Base-by-base conservation (phyloP, 2,797 vertebrate genomes). In the Gallinago stenura region DNA sequence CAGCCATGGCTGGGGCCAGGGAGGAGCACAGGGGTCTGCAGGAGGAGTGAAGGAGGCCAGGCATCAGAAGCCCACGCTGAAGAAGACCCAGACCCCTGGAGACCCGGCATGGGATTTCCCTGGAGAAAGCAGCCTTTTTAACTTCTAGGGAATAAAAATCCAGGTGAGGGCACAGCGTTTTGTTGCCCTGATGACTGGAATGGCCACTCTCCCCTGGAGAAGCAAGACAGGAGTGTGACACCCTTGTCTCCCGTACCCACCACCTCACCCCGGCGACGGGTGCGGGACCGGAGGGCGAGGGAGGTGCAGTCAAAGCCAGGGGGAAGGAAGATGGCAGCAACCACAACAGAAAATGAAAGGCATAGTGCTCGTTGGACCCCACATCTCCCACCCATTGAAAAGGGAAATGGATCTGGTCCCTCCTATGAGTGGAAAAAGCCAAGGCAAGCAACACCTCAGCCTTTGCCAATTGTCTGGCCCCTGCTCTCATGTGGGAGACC, bases 231-330 rank as follows among this genome's bases (percentile, higher is more conserved):
- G 21, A 25, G 53, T 1, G 1, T 0, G 0, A 54, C 39, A 14
- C 4, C 37, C 45, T 28, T 6, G 22, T n/a, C 14, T 30, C 28
- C 37, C 1, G 0, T 9, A 12, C 4, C 15, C 62, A 31, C 17
- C 0, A 0, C 43, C 45, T 20, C 0, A 0, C 37, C 56, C 17
- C 0, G 2, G 26, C 7, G 1, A 46, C 10, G 1, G 33, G 1
- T 6, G 12, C 0, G 1, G 73, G 58, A n/a, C 22, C 0, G 0
- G 37, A 0, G 1, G 31, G 24, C 0, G 3, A 37, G 25, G n/a
- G 24, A 64, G 45, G 15, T n/a, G 25, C 12, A 8, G 5, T 37
- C 35, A 19, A 56, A 61, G 88, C 28, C 48, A 45, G 7, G 3
- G 45, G 28, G 33, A 51, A 65, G 25, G 33, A 51, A 61, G 65